Conservation (phyloP, 2,797 vertebrate genomes). For the Sphenopsis melanotis region DNA sequence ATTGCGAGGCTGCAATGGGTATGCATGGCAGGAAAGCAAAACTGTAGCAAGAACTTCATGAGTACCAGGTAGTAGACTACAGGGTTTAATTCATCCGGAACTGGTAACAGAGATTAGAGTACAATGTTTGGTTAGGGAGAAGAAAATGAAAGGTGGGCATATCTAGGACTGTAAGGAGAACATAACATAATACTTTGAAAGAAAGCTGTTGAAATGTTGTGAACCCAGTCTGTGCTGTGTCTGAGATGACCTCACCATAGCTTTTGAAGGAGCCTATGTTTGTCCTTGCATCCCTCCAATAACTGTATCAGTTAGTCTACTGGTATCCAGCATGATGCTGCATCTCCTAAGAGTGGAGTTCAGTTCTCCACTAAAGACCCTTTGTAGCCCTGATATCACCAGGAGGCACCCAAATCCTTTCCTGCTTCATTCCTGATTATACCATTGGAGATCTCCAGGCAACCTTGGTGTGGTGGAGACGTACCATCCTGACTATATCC, state of each 20-base stretch:
- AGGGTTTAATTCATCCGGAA: background rate
- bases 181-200: background rate
- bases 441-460: background rate
- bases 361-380: background rate
- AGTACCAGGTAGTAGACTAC: background rate
- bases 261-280: background rate
- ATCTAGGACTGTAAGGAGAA: background rate
- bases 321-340: background rate
- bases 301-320: fast-evolving
- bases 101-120: background rate
- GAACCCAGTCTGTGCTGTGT: background rate
- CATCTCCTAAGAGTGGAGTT: background rate
- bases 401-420: background rate
- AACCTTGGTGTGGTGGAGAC: background rate
- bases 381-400: background rate
- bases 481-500: background rate
- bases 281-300: background rate
- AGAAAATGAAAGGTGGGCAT: background rate
- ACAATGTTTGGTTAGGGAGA: background rate
- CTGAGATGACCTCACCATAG: background rate
- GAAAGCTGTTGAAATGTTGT: background rate
- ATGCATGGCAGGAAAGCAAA: fast-evolving
- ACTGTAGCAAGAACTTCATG: background rate
- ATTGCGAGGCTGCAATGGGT: fast-evolving
- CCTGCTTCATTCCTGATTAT: background rate